Evolutionary conservation across 2,113 vertebrate genomes (phyloP), one percentile per base, ranked within the genome.

Genomic region (Gambusia holbrooki): DNA sequence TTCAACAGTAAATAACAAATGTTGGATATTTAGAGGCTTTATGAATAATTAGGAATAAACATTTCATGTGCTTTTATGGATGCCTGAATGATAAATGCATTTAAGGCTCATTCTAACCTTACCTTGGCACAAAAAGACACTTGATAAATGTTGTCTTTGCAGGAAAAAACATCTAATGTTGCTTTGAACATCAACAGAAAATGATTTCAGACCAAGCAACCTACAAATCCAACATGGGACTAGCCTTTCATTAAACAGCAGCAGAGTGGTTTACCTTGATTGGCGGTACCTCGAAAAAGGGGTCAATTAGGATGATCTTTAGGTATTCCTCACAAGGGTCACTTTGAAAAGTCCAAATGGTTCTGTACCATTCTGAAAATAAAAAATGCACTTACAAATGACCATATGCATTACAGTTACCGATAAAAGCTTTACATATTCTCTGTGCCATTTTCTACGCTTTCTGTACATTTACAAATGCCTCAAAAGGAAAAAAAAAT

Each of bases 281-380:
- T 40, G 97, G 97, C 27, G 97, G 94, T 35, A 99, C 97, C 66
- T 97, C 77, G 90, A 95, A 89, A 74, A 96, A 77, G 0, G 98
- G 97, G 84, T 97, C 95, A 73, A 98, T 94, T 28, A 97, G 5
- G 3, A 99, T 74, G 17, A 90, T 87, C 86, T 98, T 95, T n/a
- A 96, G 96, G 80, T 98, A 98, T 74, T 90, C 95, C 90, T 96
- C 94, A 90, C 97, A 99, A 3, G 96, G 95, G 84, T 98, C 97
- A 0, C 96, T 96, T 84, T 96, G 95, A 70, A 95, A 88, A 0
- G 96, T 97, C 93, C 82, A 95, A 0, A 93, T 94, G 73, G 89
- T 95, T 92, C 95, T 94, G 70, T 92, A 79, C 96, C 94, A 96
- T 76, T 97, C 98, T 99, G 77, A 30, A 84, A 15, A 7, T 37